Evolutionary conservation across 2,113 vertebrate species (phyloP).

Genomic region (Engraulis encrasicolus): DNA sequence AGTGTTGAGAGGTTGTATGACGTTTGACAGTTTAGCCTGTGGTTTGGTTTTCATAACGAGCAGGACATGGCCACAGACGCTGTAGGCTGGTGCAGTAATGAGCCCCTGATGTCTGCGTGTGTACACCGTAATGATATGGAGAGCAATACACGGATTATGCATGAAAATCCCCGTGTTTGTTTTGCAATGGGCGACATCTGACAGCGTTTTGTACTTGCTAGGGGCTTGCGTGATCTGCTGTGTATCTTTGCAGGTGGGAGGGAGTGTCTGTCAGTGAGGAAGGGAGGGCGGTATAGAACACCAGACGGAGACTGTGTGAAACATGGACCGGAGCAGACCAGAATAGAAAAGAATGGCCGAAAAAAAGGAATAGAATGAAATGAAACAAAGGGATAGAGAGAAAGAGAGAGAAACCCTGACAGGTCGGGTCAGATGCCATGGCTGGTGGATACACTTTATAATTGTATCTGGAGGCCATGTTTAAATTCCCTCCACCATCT

Average conservation of each 20-base stretch:
- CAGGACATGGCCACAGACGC: background rate
- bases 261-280: background rate
- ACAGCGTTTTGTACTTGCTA: no score
- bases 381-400: background rate
- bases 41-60: background rate
- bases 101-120: background rate
- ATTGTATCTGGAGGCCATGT: background rate
- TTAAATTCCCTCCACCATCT: background rate
- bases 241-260: background rate
- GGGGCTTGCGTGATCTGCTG: no score
- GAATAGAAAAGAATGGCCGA: background rate
- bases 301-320: background rate
- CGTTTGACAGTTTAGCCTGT: background rate
- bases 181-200: no score
- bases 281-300: background rate
- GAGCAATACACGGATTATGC: no score
- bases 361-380: background rate
- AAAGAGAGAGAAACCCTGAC: background rate
- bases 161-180: no score
- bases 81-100: background rate
- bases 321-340: background rate
- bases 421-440: conserved; percentile 12
- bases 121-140: no score
- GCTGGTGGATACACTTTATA: background rate
- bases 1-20: no score